phyloP scores from a whole-genome alignment of 2,797 vertebrate species.

The Enteromius argenteus region DNA sequence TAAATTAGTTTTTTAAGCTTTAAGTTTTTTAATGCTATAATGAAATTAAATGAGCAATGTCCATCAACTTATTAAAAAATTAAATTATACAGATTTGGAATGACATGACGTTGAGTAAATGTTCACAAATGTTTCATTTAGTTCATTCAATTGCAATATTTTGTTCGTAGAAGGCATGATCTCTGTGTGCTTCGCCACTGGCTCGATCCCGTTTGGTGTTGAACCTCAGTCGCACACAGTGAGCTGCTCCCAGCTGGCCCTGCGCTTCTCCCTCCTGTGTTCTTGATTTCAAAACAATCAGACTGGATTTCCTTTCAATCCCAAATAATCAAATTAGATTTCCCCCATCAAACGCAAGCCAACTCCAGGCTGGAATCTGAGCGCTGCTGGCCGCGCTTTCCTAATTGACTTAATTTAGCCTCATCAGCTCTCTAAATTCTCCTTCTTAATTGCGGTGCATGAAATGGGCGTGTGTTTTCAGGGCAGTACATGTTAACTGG shows the following conservation, averaged over 20 bases:
- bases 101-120: background rate
- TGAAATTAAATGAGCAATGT: background rate
- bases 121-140: background rate
- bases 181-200: background rate
- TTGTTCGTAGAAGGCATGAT: background rate
- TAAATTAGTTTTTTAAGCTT: background rate
- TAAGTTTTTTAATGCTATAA: no score
- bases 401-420: conserved; percentile 74
- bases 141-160: background rate
- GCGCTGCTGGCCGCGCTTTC: conserved; percentile 58
- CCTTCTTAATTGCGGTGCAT: conserved; percentile 57
- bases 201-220: background rate
- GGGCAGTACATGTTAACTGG: conserved; percentile 51
- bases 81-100: background rate
- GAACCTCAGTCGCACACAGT: conserved; percentile 12
- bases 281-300: conserved; percentile 62
- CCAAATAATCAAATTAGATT: conserved; percentile 56
- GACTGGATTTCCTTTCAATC: conserved; percentile 54
- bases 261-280: conserved; percentile 29
- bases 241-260: background rate
- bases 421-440: conserved; percentile 67
- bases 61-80: background rate
- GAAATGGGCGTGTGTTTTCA: conserved; percentile 52
- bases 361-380: conserved; percentile 65
- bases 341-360: conserved; percentile 34